These are phyloP conservation scores for Strix aluco DNA, from an alignment of 2,113 vertebrate genomes.

Conservation along the genomic window DNA sequence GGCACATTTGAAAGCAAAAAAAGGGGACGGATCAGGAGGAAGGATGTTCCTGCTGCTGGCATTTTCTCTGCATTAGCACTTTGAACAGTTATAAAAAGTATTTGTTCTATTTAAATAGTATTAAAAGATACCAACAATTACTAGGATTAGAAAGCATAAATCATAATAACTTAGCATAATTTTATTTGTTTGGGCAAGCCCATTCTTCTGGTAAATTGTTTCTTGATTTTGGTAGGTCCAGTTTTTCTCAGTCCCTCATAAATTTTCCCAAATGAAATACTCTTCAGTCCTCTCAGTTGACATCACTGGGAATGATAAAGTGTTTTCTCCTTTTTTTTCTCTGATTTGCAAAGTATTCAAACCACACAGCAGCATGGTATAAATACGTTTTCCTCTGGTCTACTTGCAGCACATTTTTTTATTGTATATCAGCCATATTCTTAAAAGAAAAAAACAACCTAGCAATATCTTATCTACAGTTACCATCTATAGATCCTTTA, in stretches of 20 bases:
- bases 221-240: neutral
- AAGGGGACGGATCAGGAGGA: neutral
- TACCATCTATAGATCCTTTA: neutral
- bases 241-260: neutral
- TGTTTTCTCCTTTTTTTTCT: neutral
- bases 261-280: neutral
- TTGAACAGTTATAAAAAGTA: neutral
- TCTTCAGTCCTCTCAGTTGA: neutral
- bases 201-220: neutral
- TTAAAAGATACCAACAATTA: neutral
- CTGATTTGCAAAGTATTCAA: neutral
- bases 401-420: neutral
- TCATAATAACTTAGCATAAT: neutral
- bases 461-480: neutral
- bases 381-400: neutral
- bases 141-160: neutral
- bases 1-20: neutral
- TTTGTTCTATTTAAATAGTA: neutral
- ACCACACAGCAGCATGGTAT: neutral
- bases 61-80: neutral
- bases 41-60: neutral
- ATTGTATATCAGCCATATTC: neutral
- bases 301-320: neutral
- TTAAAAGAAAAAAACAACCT: neutral
- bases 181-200: neutral